Conservation (phyloP, 1,140 invertebrate genomes). For the Drosophila fuyamai region DNA sequence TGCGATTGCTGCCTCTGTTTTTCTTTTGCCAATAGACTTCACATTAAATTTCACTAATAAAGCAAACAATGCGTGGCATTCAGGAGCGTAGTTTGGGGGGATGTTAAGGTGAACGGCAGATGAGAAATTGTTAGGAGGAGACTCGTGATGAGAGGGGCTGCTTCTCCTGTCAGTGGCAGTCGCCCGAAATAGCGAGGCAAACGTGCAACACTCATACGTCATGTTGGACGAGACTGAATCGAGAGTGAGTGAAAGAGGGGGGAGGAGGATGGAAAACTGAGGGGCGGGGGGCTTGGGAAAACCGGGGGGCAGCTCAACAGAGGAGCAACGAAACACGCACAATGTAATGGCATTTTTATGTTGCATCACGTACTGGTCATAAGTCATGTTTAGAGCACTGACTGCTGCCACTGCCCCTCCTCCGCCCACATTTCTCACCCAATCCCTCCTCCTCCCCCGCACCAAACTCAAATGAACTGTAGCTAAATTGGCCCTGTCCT, state of each 20-base stretch:
- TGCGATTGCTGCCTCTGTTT: slow-evolving; percentile 18
- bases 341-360: slow-evolving; percentile 84
- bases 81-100: background rate
- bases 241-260: slow-evolving; percentile 26
- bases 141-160: background rate
- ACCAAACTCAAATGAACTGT: slow-evolving; percentile 76
- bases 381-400: slow-evolving; percentile 84
- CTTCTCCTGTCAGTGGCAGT: slow-evolving; percentile 66
- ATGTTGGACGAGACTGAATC: slow-evolving; percentile 59
- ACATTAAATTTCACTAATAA: slow-evolving; percentile 81
- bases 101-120: slow-evolving; percentile 64
- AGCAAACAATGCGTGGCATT: slow-evolving; percentile 73
- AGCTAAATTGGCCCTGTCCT: slow-evolving; percentile 70
- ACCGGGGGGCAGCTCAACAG: slow-evolving; percentile 4
- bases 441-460: background rate
- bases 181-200: slow-evolving; percentile 60
- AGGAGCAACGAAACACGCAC: slow-evolving; percentile 65
- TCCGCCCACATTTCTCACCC: slow-evolving; percentile 8
- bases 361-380: slow-evolving; percentile 84
- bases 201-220: slow-evolving; percentile 81
- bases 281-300: background rate
- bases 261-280: slow-evolving; percentile 1
- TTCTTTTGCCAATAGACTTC: slow-evolving; percentile 50
- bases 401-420: slow-evolving; percentile 40
- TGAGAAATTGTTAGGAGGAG: slow-evolving; percentile 62